These are phyloP conservation scores for Pelochelys cantorii DNA, from an alignment of 2,797 vertebrate genomes.

Conservation along the genomic window DNA sequence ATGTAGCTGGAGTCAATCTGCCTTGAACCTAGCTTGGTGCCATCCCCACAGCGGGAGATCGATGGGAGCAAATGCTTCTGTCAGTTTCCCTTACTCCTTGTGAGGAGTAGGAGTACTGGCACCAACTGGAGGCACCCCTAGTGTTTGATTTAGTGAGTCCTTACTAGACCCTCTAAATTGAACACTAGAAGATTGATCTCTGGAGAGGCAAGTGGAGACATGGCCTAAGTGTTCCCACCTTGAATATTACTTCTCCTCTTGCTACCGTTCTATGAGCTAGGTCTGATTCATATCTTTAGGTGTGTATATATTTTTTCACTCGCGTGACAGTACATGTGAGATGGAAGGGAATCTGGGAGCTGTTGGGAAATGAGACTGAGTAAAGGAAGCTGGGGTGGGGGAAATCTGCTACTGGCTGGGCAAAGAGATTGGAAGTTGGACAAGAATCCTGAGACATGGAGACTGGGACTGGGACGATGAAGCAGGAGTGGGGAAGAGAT, in stretches of 20 bases:
- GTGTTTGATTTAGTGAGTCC: too few relatives aligned
- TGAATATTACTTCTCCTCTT: not conserved
- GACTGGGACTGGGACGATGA: not conserved
- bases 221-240: not conserved
- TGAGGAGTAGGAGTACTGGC: too few relatives aligned
- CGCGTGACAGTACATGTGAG: not conserved
- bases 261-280: not conserved
- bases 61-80: too few relatives aligned
- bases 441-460: not conserved
- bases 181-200: too few relatives aligned
- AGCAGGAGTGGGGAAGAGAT: not conserved
- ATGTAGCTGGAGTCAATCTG: too few relatives aligned
- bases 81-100: too few relatives aligned
- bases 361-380: not conserved
- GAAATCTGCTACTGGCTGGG: not conserved
- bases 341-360: not conserved
- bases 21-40: too few relatives aligned
- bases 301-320: not conserved
- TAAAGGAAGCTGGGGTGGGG: not conserved
- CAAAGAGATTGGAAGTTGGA: not conserved
- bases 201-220: too few relatives aligned
- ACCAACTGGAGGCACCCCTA: too few relatives aligned
- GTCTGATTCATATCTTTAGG: not conserved
- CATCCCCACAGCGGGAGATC: too few relatives aligned
- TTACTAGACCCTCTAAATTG: too few relatives aligned